Percentiles rank a stretch among this genome's conserved stretches.
Conservation (phyloP, 2,888 invertebrate genomes). For the Apantesis nais region DNA sequence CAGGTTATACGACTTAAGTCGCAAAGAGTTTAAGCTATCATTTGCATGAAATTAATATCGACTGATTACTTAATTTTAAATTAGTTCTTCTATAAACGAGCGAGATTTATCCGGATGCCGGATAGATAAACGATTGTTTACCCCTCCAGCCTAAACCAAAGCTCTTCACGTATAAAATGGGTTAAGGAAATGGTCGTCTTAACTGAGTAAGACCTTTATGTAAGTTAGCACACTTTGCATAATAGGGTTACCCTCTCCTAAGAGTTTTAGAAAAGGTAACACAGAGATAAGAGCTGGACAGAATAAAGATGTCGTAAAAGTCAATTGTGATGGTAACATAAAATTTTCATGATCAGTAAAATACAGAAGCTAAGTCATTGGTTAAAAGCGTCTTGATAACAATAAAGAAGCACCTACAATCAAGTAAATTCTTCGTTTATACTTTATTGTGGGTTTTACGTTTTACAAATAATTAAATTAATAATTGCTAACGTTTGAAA, state of each 20-base stretch:
- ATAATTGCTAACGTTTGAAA: too few relatives aligned
- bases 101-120: neutral
- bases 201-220: constrained; percentile 34
- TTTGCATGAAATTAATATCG: neutral
- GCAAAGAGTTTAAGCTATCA: neutral
- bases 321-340: constrained; percentile 13
- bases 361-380: neutral
- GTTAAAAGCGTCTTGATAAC: neutral
- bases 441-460: neutral
- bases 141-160: neutral
- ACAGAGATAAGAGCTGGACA: constrained; percentile 22
- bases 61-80: neutral
- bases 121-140: neutral
- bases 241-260: constrained; percentile 35
- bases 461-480: neutral
- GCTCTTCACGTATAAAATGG: constrained; percentile 40
- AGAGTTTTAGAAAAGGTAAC: constrained; percentile 23
- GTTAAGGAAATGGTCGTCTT: constrained; percentile 37
- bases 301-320: constrained; percentile 18
- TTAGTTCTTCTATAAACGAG: neutral
- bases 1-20: neutral
- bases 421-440: neutral
- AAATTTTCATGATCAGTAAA: constrained; percentile 5
- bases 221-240: constrained; percentile 42
- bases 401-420: neutral